Base-by-base conservation (phyloP, 2,888 invertebrate genomes). In the Minunthozetes semirufus region DNA sequence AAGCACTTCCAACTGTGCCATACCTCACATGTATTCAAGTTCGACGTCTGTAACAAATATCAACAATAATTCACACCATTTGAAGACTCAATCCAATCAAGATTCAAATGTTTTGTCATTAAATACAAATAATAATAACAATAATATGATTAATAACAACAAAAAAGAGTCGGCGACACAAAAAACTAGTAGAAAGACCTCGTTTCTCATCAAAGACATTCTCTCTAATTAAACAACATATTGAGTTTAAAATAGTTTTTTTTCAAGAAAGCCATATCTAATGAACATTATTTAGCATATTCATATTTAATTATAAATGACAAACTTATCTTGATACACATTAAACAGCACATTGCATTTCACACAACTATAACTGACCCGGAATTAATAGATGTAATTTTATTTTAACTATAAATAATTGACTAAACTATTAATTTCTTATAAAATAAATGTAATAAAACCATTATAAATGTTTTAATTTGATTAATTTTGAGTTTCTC, bases 131-230 rank as follows among this genome's bases (percentile, higher is more conserved):
- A 17, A 17, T 48, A 48, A 33, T 33, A 33, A 33, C 33, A 33
- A 8, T 33, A 33, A 33, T 33, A 33, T 33, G 33, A 33, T 48
- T 59, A 59, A 59, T 59, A n/a, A 59, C 22, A 22, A 19, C 3
- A 22, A 66, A 66, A 38, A 17, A 4, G n/a, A 66, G 38, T 19
- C 66, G 33, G n/a, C 33, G 66, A 66, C 66, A 33, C 66, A 66
- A 38, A 66, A 66, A 66, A 2, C 38, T n/a, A 6, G 11, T 4
- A 17, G 33, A n/a, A 66, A 38, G 38, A 38, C 66, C 33, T 66
- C 66, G 29, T 66, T 66, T 38, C 66, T 66, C 13, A 66, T 66
- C 33, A 66, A 38, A 66, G 66, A 66, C 38, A 66, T 66, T 38
- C 66, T 66, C 9, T 9, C 15, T 38, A 33, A 38, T 38, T 33